These are phyloP conservation scores for Perognathus longimembris DNA, from an alignment of 2,113 vertebrate genomes.

Conservation along the genomic window DNA sequence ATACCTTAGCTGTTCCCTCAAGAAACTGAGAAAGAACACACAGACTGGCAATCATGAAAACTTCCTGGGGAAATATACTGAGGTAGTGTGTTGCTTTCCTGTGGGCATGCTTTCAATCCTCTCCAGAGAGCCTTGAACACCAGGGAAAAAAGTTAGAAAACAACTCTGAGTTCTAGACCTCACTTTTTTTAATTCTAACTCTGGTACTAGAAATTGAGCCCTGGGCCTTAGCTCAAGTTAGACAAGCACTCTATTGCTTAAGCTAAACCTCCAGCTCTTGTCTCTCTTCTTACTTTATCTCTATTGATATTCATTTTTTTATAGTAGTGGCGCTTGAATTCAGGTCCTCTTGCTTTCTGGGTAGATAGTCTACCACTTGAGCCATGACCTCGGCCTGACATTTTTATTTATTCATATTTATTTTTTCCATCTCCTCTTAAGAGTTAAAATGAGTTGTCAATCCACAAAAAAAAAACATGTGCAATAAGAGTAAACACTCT, in stretches of 20 bases:
- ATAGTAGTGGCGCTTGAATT: too few relatives aligned
- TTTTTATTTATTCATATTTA: not conserved
- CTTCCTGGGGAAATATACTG: slow-evolving; percentile 16
- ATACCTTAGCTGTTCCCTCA: not conserved
- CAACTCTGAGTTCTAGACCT: slow-evolving; percentile 35
- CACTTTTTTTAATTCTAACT: too few relatives aligned
- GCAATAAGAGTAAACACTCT: slow-evolving; percentile 17
- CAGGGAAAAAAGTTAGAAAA: not conserved
- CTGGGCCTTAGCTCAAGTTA: too few relatives aligned
- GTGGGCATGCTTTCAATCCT: not conserved
- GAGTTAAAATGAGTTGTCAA: slow-evolving; percentile 35
- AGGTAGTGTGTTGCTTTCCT: not conserved
- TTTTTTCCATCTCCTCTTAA: not conserved
- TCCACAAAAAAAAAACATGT: slow-evolving; percentile 18
- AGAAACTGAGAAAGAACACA: slow-evolving; percentile 16
- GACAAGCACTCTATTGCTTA: too few relatives aligned
- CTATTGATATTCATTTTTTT: too few relatives aligned
- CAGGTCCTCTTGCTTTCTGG: too few relatives aligned
- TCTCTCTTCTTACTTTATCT: too few relatives aligned
- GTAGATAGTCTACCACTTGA: too few relatives aligned
- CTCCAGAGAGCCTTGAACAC: not conserved
- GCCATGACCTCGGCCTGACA: too few relatives aligned
- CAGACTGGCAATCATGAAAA: not conserved
- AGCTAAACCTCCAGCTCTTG: too few relatives aligned
- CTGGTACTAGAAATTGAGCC: too few relatives aligned